Base-by-base conservation (phyloP, 2,113 vertebrate genomes). In the Polypterus senegalus region DNA sequence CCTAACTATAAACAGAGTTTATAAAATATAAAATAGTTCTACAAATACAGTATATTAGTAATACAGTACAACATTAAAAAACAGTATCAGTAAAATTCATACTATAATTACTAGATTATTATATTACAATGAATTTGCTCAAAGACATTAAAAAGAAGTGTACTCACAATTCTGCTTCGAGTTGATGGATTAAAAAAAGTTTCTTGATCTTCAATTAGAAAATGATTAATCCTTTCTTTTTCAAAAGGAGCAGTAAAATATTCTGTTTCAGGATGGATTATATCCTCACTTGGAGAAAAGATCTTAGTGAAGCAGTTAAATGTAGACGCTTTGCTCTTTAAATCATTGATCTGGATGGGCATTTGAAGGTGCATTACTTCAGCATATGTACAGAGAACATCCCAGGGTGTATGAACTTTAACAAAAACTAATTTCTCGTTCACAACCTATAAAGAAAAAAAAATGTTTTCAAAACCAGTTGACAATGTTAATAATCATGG, bases 291-390 rank as follows among this genome's bases (percentile, higher is more conserved):
- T 60, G 92, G 92, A 55, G 74, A 84, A 71, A 97, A 92, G 69
- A 83, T 3, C 67, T 82, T 89, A 47, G 83, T 89, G 69, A 93
- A 76, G 78, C 77, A 92, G 70, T 69, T 83, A 70, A 92, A 89
- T 9, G 86, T 73, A 0, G 91, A 91, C 1, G 71, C 59, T 0
- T n/a, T 81, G 3, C 67, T 77, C 56, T 85, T 81, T 57, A 92
- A 74, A 67, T 93, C 89, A 52, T 84, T 87, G 68, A 79, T 75
- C 61, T 90, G 79, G 66, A 97, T 83, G 61, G 93, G 93, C 58
- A 96, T 48, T 73, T 91, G 92, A 78, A 97, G 94, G 75, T 97
- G 94, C 74, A 97, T 85, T 48, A 93, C 77, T 75, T 97, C 93
- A 0, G 92, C 93, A 0, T 92, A 93, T 0, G 82, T 89, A 73